Conservation (phyloP, 2,888 invertebrate genomes). For the Leptogaster cylindrica region DNA sequence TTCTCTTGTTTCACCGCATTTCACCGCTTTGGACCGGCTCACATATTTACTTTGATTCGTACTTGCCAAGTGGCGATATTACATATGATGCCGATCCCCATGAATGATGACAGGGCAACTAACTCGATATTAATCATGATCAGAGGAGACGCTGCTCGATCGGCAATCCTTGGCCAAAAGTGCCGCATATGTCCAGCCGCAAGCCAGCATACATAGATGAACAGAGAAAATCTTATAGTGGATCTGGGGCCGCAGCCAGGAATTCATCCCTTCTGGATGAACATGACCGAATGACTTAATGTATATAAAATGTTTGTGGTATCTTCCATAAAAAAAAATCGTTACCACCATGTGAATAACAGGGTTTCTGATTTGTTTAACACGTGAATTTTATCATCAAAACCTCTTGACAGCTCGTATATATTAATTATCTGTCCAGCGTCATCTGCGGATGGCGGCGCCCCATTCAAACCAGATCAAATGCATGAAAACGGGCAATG, state of each 20-base stretch:
- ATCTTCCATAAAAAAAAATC: not conserved
- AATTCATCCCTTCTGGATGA: slow-evolving; percentile 18
- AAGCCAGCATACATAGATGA: not conserved
- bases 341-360: not conserved
- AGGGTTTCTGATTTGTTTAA: slow-evolving; percentile 26
- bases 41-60: slow-evolving; percentile 34
- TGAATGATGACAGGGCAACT: not conserved
- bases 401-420: not conserved
- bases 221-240: not conserved
- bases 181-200: not conserved
- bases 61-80: slow-evolving; percentile 15
- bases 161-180: slow-evolving; percentile 4
- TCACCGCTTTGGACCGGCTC: not conserved
- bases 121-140: slow-evolving; percentile 28
- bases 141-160: not conserved
- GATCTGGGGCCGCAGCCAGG: not conserved
- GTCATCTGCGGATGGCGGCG: not conserved
- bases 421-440: slow-evolving; percentile 10
- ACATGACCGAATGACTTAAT: not conserved
- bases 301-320: not conserved
- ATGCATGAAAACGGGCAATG: no score
- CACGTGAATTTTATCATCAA: slow-evolving; percentile 28
- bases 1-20: slow-evolving; percentile 23
- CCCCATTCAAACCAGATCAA: not conserved
- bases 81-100: not conserved